Conservation (phyloP, 1,140 invertebrate species). For the Frieseomelitta varia region DNA sequence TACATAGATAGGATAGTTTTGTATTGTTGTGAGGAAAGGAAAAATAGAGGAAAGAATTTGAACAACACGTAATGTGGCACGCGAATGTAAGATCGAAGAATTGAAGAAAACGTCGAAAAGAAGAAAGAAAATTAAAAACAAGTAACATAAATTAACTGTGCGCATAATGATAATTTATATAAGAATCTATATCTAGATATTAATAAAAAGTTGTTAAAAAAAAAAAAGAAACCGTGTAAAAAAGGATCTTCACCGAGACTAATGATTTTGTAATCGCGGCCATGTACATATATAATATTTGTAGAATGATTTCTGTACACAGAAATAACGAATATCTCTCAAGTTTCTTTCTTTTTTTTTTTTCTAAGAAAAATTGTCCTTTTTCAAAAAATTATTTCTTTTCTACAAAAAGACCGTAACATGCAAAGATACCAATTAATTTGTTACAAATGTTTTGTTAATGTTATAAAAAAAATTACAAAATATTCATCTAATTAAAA, state of each 20-base stretch:
- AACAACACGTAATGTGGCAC: conserved; percentile 40
- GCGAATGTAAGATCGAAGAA: conserved; percentile 13
- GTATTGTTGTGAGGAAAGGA: conserved; percentile 61
- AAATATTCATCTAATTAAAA: neutral
- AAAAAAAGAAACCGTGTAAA: conserved; percentile 12
- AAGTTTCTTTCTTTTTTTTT: neutral
- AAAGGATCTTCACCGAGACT: neutral
- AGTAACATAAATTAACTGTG: conserved; percentile 24
- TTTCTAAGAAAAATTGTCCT: neutral
- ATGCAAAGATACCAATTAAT: neutral
- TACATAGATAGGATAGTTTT: conserved; percentile 78
- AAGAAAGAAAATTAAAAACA: neutral
- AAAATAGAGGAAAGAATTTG: conserved; percentile 19
- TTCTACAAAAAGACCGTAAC: neutral
- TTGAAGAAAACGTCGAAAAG: neutral
- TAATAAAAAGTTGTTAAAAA: conserved; percentile 48
- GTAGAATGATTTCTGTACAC: neutral
- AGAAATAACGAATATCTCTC: neutral
- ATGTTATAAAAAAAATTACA: neutral
- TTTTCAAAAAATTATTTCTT: neutral
- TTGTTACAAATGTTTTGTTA: neutral
- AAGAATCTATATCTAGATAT: conserved; percentile 53
- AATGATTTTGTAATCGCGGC: conserved; percentile 61
- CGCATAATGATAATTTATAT: conserved; percentile 63
- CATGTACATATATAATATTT: conserved; percentile 55